These are phyloP conservation scores for Plectrocnemia conspersa DNA, from an alignment of 1,140 invertebrate genomes.

Conservation along the genomic window DNA sequence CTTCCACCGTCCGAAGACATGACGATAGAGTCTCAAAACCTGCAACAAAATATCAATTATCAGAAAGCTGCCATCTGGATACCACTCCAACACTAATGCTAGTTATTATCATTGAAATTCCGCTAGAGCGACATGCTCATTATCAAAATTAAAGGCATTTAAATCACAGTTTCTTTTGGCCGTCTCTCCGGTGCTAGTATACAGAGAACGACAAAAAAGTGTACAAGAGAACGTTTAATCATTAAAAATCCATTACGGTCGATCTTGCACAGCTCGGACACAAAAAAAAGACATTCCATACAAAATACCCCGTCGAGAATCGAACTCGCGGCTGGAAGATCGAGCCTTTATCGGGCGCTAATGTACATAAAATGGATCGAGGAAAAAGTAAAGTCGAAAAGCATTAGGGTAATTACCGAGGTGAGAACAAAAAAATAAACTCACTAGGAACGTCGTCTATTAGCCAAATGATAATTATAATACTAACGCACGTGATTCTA, in stretches of 20 bases:
- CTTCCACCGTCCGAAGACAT: slow-evolving; percentile 34
- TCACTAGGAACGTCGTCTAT: too few species aligned
- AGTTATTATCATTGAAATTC: too few species aligned
- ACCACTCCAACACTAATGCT: too few species aligned
- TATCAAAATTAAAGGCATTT: too few species aligned
- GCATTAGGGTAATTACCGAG: slow-evolving; percentile 24
- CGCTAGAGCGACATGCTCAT: too few species aligned
- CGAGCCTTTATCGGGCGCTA: slow-evolving; percentile 31
- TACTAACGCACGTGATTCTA: too few species aligned
- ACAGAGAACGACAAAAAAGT: slow-evolving; percentile 6
- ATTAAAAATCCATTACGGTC: slow-evolving; percentile 35
- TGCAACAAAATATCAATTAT: slow-evolving; percentile 3
- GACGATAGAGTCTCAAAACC: neutral
- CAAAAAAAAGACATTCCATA: slow-evolving; percentile 17
- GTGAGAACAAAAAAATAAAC: too few species aligned
- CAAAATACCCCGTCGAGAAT: slow-evolving; percentile 25
- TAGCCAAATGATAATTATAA: too few species aligned
- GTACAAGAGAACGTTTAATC: slow-evolving; percentile 23
- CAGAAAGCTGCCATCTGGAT: too few species aligned
- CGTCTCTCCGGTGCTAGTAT: too few species aligned
- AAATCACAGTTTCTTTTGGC: too few species aligned
- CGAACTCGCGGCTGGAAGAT: slow-evolving; percentile 23
- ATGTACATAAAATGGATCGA: slow-evolving; percentile 28
- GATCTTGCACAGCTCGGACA: slow-evolving; percentile 17
- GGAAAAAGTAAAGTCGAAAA: slow-evolving; percentile 17